phyloP scores from a whole-genome alignment of 2,797 vertebrate species.

The Myotis myotis region DNA sequence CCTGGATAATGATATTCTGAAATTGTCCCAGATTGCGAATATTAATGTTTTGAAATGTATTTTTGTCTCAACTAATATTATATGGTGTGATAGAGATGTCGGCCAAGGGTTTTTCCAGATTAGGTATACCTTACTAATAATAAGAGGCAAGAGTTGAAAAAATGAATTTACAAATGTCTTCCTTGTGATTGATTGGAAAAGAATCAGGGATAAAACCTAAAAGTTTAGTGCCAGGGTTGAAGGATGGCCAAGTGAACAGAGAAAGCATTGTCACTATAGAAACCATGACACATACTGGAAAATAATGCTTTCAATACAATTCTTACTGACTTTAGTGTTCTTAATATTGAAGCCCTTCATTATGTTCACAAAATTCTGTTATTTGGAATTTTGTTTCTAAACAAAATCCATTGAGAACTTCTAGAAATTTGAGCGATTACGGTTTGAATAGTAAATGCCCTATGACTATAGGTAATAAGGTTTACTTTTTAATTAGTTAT shows the following conservation, averaged over 20 bases:
- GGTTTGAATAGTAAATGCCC: neutral
- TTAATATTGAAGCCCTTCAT: neutral
- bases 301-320: neutral
- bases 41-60: neutral
- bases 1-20: neutral
- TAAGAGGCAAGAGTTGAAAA: neutral
- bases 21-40: neutral
- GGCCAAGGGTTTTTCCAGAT: neutral
- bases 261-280: neutral
- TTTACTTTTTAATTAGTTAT: neutral
- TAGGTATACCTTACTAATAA: neutral
- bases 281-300: neutral
- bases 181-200: neutral
- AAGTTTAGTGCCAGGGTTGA: neutral
- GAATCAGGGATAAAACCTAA: neutral
- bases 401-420: neutral
- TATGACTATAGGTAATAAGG: neutral
- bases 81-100: neutral
- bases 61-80: neutral
- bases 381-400: neutral
- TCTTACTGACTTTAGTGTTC: neutral
- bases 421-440: neutral
- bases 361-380: neutral
- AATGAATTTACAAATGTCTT: neutral
- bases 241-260: neutral